phyloP scores from a whole-genome alignment of 1,140 invertebrate genomes.

The Onthophagus taurus region DNA sequence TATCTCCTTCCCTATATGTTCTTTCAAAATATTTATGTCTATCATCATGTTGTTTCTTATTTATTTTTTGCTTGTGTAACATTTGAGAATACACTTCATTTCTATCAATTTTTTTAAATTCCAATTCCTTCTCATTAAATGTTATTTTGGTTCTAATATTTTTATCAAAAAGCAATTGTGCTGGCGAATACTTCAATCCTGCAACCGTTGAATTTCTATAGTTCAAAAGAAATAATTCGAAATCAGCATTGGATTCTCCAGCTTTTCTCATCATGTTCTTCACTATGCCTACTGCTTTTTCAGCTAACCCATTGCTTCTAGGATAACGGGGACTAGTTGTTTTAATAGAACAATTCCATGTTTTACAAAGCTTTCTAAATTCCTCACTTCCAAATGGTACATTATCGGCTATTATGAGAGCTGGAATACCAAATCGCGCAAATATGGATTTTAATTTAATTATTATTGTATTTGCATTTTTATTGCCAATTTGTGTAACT shows the following conservation, averaged over 20 bases:
- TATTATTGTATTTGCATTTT: not conserved
- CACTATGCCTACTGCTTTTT: no score
- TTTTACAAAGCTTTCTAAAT: not conserved
- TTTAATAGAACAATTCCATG: not conserved
- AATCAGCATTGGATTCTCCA: not conserved
- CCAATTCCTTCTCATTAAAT: not conserved
- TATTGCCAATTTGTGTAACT: constrained; percentile 1
- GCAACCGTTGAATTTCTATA: constrained; percentile 3
- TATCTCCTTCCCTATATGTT: not conserved
- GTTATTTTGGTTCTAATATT: not conserved
- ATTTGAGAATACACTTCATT: not conserved
- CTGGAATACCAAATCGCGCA: not conserved
- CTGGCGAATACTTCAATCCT: not conserved
- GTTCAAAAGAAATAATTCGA: constrained; percentile 4
- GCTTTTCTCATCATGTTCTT: constrained; percentile 2
- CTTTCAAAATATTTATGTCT: not conserved
- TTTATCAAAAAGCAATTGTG: not conserved
- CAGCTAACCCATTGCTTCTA: constrained; percentile 2
- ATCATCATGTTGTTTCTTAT: not conserved
- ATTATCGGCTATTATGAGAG: not conserved
- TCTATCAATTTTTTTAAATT: not conserved
- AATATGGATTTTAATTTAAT: not conserved
- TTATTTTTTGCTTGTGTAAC: not conserved
- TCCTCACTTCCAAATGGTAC: constrained; percentile 6
- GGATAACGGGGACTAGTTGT: constrained; percentile 2